A percentile compares a stretch with the other conserved stretches of the same genome.
These are phyloP conservation scores for Aspidoscelis tigris DNA, from an alignment of 2,113 vertebrate species.

Conservation along the genomic window DNA sequence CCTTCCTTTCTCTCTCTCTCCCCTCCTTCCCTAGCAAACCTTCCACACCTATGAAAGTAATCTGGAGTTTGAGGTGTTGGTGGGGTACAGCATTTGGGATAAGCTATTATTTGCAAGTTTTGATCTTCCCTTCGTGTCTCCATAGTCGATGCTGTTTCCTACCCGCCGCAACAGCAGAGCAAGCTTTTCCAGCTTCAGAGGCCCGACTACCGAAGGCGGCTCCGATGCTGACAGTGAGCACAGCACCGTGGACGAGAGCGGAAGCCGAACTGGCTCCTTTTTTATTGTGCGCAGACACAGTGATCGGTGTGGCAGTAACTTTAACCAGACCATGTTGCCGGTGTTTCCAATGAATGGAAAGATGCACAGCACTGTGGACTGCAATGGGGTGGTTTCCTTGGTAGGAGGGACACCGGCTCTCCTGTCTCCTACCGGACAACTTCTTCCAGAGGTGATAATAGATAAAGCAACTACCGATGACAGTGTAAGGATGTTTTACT, in stretches of 20 bases:
- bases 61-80: neutral
- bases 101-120: neutral
- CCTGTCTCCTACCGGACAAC: conserved; percentile 82
- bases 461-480: conserved; percentile 86
- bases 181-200: conserved; percentile 90
- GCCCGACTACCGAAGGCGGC: conserved; percentile 74
- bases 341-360: conserved; percentile 78
- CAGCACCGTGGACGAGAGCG: conserved; percentile 87
- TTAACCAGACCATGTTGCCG: conserved; percentile 82
- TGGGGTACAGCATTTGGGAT: neutral
- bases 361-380: conserved; percentile 91
- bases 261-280: conserved; percentile 85
- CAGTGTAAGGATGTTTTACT: conserved; percentile 85
- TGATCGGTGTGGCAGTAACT: conserved; percentile 83
- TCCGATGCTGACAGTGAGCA: conserved; percentile 95
- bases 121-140: conserved; percentile 56
- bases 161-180: conserved; percentile 87
- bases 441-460: conserved; percentile 89
- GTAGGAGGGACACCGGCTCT: conserved; percentile 81
- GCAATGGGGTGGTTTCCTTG: conserved; percentile 91
- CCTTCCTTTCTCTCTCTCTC: too few species aligned
- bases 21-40: neutral
- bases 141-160: conserved; percentile 92
- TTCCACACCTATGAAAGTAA: neutral
- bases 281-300: conserved; percentile 78